A percentile compares a stretch with the other conserved stretches of the same genome.
These are phyloP conservation scores for Cydia pomonella DNA, from an alignment of 1,140 invertebrate genomes.

Conservation along the genomic window DNA sequence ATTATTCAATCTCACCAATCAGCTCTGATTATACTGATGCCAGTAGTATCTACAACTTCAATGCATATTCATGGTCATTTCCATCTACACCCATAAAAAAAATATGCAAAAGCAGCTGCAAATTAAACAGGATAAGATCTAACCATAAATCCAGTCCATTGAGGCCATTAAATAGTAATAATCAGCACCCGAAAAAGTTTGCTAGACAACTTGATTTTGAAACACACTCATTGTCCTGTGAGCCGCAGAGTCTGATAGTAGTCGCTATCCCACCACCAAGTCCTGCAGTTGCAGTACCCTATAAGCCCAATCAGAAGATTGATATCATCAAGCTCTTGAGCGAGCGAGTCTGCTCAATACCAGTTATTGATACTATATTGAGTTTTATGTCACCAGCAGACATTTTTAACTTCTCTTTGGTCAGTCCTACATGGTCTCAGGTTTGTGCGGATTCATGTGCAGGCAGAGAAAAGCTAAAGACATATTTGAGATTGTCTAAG, in stretches of 20 bases:
- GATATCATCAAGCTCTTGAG: conserved; percentile 72
- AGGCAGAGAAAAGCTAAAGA: conserved; percentile 52
- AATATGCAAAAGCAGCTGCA: conserved; percentile 59
- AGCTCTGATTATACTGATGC: conserved; percentile 17
- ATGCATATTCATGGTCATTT: conserved; percentile 47
- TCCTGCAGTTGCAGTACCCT: conserved; percentile 42
- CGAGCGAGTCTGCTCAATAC: conserved; percentile 48
- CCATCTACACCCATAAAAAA: conserved; percentile 71
- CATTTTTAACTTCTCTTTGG: conserved; percentile 65
- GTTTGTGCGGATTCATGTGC: conserved; percentile 59
- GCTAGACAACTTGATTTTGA: conserved; percentile 61
- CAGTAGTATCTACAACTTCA: conserved; percentile 14
- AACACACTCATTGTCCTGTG: conserved; percentile 67
- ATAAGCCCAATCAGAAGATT: conserved; percentile 64
- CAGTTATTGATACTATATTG: conserved; percentile 66
- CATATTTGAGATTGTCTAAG: conserved; percentile 55
- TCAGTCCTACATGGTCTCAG: conserved; percentile 64
- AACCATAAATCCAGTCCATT: conserved; percentile 33
- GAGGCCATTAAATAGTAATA: conserved; percentile 26
- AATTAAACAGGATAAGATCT: conserved; percentile 41
- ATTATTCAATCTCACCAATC: conserved; percentile 25
- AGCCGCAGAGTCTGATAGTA: conserved; percentile 53
- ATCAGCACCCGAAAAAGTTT: conserved; percentile 46
- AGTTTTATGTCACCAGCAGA: conserved; percentile 67
- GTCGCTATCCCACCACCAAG: conserved; percentile 39